phyloP scores from a whole-genome alignment of 2,888 invertebrate genomes.

The Theodoxus fluviatilis region DNA sequence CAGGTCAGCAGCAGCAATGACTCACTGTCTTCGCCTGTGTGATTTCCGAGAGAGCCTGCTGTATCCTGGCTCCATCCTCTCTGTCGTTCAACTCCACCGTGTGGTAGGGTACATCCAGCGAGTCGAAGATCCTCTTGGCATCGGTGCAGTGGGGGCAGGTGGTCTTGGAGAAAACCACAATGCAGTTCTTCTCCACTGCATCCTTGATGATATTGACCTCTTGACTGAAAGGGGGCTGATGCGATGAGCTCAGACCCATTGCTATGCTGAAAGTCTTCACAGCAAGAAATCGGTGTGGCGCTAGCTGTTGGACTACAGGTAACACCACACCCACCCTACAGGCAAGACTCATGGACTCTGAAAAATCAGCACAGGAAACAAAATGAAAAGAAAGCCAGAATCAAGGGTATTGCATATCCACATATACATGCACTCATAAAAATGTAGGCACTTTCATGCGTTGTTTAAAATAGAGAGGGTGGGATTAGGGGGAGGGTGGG shows the following conservation, averaged over 20 bases:
- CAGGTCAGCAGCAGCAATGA: background rate
- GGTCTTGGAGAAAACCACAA: conserved; percentile 59
- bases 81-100: conserved; percentile 51
- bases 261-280: too few relatives aligned
- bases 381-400: background rate
- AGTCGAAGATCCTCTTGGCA: conserved; percentile 44
- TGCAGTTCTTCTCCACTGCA: conserved; percentile 48
- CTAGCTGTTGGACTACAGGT: background rate
- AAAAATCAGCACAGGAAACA: too few relatives aligned
- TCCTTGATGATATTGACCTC: conserved; percentile 46
- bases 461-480: too few relatives aligned
- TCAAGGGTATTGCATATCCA: too few relatives aligned
- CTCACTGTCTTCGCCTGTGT: conserved; percentile 57
- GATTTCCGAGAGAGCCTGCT: conserved; percentile 47
- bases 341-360: too few relatives aligned
- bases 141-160: conserved; percentile 46
- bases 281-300: background rate
- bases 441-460: too few relatives aligned
- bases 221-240: too few relatives aligned
- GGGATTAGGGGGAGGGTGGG: too few relatives aligned
- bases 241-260: too few relatives aligned
- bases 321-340: too few relatives aligned
- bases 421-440: too few relatives aligned
- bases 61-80: conserved; percentile 44
- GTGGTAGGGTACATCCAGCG: conserved; percentile 42